Percentiles rank a stretch among this genome's conserved stretches.
These are phyloP conservation scores for Acanthaster planci DNA, from an alignment of 35 echinoderm and acorn worm species.

Conservation along the genomic window DNA sequence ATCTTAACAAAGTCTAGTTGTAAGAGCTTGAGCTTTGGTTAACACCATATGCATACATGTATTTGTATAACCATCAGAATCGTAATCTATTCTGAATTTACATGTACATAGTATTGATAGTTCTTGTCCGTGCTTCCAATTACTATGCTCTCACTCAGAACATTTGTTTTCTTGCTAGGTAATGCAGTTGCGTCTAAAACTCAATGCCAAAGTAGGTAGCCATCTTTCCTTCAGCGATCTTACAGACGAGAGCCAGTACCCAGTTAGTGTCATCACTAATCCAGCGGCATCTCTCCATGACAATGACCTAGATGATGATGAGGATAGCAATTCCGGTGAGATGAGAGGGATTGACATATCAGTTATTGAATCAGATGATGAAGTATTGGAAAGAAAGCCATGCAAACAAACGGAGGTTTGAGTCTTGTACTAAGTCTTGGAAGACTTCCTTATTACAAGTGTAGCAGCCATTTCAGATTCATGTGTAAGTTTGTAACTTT, in stretches of 20 bases:
- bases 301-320: slow-evolving; percentile 31
- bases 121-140: too few species aligned
- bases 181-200: not conserved
- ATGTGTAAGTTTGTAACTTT: too few species aligned
- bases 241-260: not conserved
- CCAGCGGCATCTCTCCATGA: not conserved
- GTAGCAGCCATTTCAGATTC: too few species aligned
- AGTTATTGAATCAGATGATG: slow-evolving; percentile 71
- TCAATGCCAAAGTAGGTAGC: not conserved
- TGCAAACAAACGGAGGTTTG: slow-evolving; percentile 13
- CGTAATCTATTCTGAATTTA: too few species aligned
- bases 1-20: too few species aligned
- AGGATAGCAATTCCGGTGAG: slow-evolving; percentile 62
- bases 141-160: too few species aligned
- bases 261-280: slow-evolving; percentile 20
- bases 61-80: too few species aligned
- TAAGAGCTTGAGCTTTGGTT: too few species aligned
- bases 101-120: too few species aligned
- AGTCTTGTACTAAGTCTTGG: not conserved
- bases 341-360: slow-evolving; percentile 74
- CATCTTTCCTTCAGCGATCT: slow-evolving; percentile 2
- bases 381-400: not conserved
- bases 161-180: not conserved
- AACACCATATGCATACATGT: too few species aligned
- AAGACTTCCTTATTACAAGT: too few species aligned